phyloP scores from a whole-genome alignment of 2,113 vertebrate genomes.

The Hyperopisus bebe region DNA sequence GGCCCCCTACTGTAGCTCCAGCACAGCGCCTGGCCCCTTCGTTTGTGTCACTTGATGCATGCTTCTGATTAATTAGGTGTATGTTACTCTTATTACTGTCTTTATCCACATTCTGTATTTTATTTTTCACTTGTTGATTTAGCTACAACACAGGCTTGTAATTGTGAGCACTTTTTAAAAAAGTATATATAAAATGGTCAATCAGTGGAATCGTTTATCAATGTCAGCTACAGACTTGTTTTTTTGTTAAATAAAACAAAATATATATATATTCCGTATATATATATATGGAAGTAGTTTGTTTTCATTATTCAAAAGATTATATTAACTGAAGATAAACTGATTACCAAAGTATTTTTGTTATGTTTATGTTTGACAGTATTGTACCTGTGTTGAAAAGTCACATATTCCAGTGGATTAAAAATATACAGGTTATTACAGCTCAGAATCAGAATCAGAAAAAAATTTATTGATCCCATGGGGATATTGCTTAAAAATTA shows the following conservation, averaged over 20 bases:
- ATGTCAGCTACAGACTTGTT: slow-evolving; percentile 46
- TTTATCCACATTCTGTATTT: slow-evolving; percentile 59
- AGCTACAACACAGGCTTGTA: slow-evolving; percentile 30
- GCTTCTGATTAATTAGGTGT: slow-evolving; percentile 62
- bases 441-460: background rate
- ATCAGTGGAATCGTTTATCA: slow-evolving; percentile 47
- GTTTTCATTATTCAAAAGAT: slow-evolving; percentile 30
- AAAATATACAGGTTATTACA: slow-evolving; percentile 11
- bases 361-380: slow-evolving; percentile 41
- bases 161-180: slow-evolving; percentile 36
- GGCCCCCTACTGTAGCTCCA: slow-evolving; percentile 38
- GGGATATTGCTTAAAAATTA: no score
- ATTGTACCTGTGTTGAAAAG: slow-evolving; percentile 35
- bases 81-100: slow-evolving; percentile 58
- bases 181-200: slow-evolving; percentile 30
- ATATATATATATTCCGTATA: slow-evolving; percentile 21
- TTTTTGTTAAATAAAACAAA: slow-evolving; percentile 50
- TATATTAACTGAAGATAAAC: slow-evolving; percentile 38
- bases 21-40: slow-evolving; percentile 55
- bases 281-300: slow-evolving; percentile 26
- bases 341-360: slow-evolving; percentile 61
- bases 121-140: slow-evolving; percentile 29
- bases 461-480: no score
- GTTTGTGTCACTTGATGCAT: slow-evolving; percentile 66
- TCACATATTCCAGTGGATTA: slow-evolving; percentile 50